A percentile compares a stretch with the other conserved stretches of the same genome.
phyloP scores from a whole-genome alignment of 2,888 invertebrate genomes.

The Sialis fuliginosa region DNA sequence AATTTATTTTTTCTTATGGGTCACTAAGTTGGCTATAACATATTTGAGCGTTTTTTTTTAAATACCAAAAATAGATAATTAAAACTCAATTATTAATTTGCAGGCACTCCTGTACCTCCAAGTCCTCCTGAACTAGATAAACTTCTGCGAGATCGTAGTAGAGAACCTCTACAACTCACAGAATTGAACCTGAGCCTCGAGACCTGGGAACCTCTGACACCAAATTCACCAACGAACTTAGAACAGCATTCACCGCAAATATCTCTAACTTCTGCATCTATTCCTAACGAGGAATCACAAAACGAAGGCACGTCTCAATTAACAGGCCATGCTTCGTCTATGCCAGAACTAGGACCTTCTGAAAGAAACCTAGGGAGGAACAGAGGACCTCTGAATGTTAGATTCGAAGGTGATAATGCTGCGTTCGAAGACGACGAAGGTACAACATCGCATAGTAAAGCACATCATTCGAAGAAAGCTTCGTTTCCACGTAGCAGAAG shows the following conservation, averaged over 20 bases:
- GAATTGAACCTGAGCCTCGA: constrained; percentile 34
- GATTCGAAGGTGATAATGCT: constrained; percentile 33
- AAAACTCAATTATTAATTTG: no score
- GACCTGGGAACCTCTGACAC: constrained; percentile 28
- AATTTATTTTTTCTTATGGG: no score
- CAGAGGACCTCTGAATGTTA: constrained; percentile 23
- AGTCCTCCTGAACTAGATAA: constrained; percentile 26
- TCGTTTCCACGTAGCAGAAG: constrained; percentile 31
- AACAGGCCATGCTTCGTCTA: constrained; percentile 33
- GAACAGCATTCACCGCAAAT: no score
- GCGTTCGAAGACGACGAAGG: constrained; percentile 26
- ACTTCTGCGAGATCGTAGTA: constrained; percentile 34
- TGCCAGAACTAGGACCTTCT: constrained; percentile 35
- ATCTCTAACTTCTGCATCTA: background rate
- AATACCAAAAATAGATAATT: no score
- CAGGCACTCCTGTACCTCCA: constrained; percentile 13
- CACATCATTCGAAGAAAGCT: constrained; percentile 18
- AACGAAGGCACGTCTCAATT: constrained; percentile 13
- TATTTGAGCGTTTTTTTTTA: no score
- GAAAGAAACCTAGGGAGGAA: constrained; percentile 21
- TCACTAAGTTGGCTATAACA: no score
- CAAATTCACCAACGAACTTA: constrained; percentile 1
- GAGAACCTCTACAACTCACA: constrained; percentile 38
- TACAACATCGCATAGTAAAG: constrained; percentile 20
- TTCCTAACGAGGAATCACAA: constrained; percentile 8